Evolutionary conservation across 2,113 vertebrate genomes (phyloP).

Genomic region (Aptenodytes forsteri): DNA sequence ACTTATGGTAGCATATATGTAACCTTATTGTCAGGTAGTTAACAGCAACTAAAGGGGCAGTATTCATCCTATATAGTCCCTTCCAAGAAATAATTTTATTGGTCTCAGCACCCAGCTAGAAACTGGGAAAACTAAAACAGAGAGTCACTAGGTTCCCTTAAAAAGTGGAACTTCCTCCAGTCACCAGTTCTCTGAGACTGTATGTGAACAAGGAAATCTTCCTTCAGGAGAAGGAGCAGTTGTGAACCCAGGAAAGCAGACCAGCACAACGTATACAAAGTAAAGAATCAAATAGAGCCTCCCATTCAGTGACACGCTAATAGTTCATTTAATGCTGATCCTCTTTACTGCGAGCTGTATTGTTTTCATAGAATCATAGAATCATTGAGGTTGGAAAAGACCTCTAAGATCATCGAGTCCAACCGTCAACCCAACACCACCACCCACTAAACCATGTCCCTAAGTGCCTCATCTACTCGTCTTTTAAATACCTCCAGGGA

Average conservation of each 20-base stretch:
- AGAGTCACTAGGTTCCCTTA: background rate
- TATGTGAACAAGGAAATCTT: background rate
- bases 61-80: background rate
- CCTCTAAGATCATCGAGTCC: too few species aligned
- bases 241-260: background rate
- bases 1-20: background rate
- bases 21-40: background rate
- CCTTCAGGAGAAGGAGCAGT: background rate
- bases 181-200: background rate
- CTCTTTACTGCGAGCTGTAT: background rate
- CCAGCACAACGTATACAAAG: accelerated
- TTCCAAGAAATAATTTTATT: background rate
- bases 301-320: accelerated
- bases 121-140: background rate
- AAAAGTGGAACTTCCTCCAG: background rate
- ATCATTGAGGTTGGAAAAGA: too few species aligned
- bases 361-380: too few species aligned
- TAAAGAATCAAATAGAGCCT: background rate
- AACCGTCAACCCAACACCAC: too few species aligned
- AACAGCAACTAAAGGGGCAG: background rate
- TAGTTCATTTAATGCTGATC: background rate
- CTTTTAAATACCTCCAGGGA: too few species aligned
- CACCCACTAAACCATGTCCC: too few species aligned
- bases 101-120: background rate
- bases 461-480: too few species aligned